These are phyloP conservation scores for Anoplophora glabripennis DNA, from an alignment of 1,140 invertebrate genomes.

Conservation along the genomic window DNA sequence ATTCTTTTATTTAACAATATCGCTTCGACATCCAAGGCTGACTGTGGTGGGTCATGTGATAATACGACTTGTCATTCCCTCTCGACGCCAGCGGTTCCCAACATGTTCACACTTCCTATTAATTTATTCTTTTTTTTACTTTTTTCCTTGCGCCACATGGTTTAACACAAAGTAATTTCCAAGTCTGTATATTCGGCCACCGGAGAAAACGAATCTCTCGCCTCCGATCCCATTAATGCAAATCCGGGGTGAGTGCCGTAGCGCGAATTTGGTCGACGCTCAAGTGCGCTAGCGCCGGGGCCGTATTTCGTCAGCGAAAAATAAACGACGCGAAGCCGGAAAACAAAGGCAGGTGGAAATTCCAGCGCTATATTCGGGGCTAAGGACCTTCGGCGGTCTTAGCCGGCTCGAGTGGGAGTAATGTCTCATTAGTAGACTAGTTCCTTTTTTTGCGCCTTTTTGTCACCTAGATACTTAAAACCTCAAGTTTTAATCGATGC, in stretches of 20 bases:
- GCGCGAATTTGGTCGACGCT: slow-evolving; percentile 13
- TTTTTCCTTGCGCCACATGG: too few relatives aligned
- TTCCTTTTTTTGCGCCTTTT: slow-evolving; percentile 32
- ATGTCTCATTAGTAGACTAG: slow-evolving; percentile 41
- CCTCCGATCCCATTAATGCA: too few relatives aligned
- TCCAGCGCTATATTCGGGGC: slow-evolving; percentile 17
- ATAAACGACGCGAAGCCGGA: slow-evolving; percentile 2
- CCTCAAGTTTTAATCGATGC: slow-evolving; percentile 38
- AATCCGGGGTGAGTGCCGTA: background rate
- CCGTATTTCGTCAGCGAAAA: slow-evolving; percentile 3
- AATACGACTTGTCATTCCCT: too few relatives aligned
- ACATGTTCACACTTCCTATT: too few relatives aligned
- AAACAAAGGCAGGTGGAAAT: slow-evolving; percentile 20
- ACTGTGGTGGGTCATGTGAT: too few relatives aligned
- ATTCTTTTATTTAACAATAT: too few relatives aligned
- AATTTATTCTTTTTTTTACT: too few relatives aligned
- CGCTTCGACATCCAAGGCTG: too few relatives aligned
- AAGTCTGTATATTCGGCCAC: too few relatives aligned
- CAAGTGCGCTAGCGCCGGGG: slow-evolving; percentile 7
- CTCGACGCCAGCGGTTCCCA: too few relatives aligned
- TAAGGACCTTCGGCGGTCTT: slow-evolving; percentile 16
- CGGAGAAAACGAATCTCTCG: too few relatives aligned
- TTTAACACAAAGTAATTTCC: too few relatives aligned
- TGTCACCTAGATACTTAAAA: slow-evolving; percentile 30
- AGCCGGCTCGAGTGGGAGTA: slow-evolving; percentile 36